phyloP scores from a whole-genome alignment of 1,140 invertebrate species.

The Drosophila lacteicornis region DNA sequence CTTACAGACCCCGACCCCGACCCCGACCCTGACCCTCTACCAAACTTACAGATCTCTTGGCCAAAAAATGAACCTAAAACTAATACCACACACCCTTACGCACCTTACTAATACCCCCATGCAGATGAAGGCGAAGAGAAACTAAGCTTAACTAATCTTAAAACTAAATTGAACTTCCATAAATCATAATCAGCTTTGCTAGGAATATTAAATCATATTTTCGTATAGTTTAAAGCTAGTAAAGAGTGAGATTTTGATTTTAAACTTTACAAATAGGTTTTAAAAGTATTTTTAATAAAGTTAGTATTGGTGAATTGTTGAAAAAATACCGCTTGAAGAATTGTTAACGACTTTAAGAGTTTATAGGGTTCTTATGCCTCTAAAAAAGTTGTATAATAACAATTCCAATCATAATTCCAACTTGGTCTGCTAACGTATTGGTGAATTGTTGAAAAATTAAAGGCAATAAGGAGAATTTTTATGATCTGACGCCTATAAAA shows the following conservation, averaged over 20 bases:
- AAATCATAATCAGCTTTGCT: background rate
- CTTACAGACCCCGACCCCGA: constrained; percentile 12
- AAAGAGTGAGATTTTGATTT: no score
- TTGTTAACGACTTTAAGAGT: no score
- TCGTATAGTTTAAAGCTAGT: background rate
- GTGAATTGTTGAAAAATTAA: background rate
- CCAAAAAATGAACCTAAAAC: constrained; percentile 12
- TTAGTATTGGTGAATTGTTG: background rate
- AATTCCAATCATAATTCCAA: no score
- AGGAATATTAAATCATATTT: background rate
- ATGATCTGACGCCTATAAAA: no score
- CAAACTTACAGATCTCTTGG: background rate
- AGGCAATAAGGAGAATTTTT: no score
- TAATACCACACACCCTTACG: background rate
- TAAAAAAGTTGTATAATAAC: no score
- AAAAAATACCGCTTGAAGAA: no score
- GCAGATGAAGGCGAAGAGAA: background rate
- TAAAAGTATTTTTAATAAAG: background rate
- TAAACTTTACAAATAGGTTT: background rate
- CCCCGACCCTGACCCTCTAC: background rate
- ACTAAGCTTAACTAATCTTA: background rate
- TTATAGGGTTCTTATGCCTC: no score
- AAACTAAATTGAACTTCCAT: background rate
- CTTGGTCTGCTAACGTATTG: background rate
- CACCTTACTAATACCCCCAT: constrained; percentile 5